Percentiles rank a stretch among this genome's conserved stretches.
Evolutionary conservation across 2,797 vertebrate species (phyloP).

Genomic region (Amazona ochrocephala): DNA sequence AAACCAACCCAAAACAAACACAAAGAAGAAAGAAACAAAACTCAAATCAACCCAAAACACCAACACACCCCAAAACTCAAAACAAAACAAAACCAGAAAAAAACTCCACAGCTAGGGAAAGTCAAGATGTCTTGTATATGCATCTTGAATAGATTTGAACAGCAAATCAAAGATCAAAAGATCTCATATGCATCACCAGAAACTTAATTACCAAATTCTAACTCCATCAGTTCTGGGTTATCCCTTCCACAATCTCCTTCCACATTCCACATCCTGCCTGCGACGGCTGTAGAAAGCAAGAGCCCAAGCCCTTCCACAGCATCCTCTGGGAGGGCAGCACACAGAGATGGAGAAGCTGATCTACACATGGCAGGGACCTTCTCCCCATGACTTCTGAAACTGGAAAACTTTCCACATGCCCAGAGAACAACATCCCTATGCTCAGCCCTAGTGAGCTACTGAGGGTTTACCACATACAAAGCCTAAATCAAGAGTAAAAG

Average conservation of each 20-base stretch:
- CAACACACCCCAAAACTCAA: neutral
- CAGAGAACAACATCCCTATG: neutral
- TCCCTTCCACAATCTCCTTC: neutral
- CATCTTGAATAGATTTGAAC: neutral
- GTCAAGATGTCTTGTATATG: rapidly evolving
- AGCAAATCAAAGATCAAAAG: neutral
- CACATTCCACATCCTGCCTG: neutral
- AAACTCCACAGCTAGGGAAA: neutral
- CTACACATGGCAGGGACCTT: rapidly evolving
- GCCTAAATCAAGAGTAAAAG: rapidly evolving
- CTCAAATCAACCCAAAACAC: neutral
- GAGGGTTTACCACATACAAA: neutral
- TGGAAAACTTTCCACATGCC: neutral
- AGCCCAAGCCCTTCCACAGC: neutral
- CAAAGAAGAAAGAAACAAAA: neutral
- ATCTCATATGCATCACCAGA: neutral
- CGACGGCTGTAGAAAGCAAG: rapidly evolving
- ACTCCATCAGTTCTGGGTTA: rapidly evolving
- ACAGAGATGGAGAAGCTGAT: rapidly evolving
- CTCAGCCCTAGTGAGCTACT: rapidly evolving
- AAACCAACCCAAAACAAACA: too few relatives aligned
- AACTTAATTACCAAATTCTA: neutral
- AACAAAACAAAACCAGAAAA: neutral
- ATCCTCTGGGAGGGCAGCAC: neutral
- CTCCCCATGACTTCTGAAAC: rapidly evolving